Evolutionary conservation across 2,888 invertebrate species (phyloP).

Genomic region (Empis livida): DNA sequence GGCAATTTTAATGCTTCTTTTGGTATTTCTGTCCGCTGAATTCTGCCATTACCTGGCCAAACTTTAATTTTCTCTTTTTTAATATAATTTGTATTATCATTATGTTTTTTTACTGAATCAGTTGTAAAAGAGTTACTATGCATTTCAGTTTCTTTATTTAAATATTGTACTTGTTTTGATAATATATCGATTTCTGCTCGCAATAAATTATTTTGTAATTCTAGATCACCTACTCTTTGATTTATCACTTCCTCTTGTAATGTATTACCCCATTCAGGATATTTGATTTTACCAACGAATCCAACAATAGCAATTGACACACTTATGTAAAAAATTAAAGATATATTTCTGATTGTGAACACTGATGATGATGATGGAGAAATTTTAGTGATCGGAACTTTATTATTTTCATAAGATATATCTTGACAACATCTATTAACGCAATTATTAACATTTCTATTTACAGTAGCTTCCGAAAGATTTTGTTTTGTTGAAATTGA

Average conservation of each 20-base stretch:
- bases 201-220: conserved; percentile 30
- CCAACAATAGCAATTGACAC: conserved; percentile 21
- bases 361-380: too few species aligned
- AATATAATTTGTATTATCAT: conserved; percentile 8
- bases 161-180: conserved; percentile 26
- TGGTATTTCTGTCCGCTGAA: conserved; percentile 19
- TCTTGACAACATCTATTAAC: too few species aligned
- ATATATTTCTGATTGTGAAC: conserved; percentile 12
- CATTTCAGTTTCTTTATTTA: conserved; percentile 15
- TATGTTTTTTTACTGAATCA: conserved; percentile 2
- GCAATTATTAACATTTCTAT: neutral
- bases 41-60: conserved; percentile 23
- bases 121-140: conserved; percentile 6
- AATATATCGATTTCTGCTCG: conserved; percentile 31
- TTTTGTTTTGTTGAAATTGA: conserved; percentile 1
- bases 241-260: conserved; percentile 11
- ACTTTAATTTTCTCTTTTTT: conserved; percentile 20
- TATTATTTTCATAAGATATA: too few species aligned
- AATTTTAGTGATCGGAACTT: too few species aligned
- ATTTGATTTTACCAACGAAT: conserved; percentile 22
- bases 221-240: conserved; percentile 23
- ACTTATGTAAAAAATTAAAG: conserved; percentile 23
- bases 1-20: conserved; percentile 21
- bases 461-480: too few species aligned
- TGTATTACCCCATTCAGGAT: conserved; percentile 20